Evolutionary conservation across 2,888 invertebrate species (phyloP).

Genomic region (Xanthia togata): DNA sequence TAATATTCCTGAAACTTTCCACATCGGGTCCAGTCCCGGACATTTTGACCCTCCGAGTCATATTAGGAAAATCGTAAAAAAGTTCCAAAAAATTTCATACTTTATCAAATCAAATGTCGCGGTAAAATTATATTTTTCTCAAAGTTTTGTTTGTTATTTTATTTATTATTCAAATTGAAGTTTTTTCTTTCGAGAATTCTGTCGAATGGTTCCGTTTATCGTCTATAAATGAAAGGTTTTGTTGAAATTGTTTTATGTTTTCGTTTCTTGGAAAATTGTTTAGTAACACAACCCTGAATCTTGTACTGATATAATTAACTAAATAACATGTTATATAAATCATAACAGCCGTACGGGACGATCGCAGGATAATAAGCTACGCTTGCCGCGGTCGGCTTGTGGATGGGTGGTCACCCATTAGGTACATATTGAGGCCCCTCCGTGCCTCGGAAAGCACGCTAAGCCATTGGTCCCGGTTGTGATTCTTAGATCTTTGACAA

Average conservation of each 20-base stretch:
- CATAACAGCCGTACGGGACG: neutral
- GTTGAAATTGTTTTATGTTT: conserved; percentile 7
- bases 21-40: conserved; percentile 41
- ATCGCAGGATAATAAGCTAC: neutral
- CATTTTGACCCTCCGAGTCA: conserved; percentile 57
- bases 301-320: too few species aligned
- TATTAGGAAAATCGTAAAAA: conserved; percentile 62
- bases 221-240: conserved; percentile 27
- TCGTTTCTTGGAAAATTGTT: conserved; percentile 10
- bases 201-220: conserved; percentile 7
- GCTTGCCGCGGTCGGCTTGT: neutral
- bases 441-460: neutral
- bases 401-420: neutral
- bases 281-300: neutral
- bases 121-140: conserved; percentile 51
- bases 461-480: neutral
- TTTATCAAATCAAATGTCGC: conserved; percentile 53
- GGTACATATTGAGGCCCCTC: neutral
- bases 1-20: conserved; percentile 55
- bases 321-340: neutral
- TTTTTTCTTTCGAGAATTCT: conserved; percentile 39
- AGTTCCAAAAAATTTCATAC: conserved; percentile 33
- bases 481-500: neutral
- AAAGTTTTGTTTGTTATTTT: conserved; percentile 53
- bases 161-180: conserved; percentile 60